Base-by-base conservation (phyloP, 53 echinoderm and acorn worm genomes). In the Zoroaster sp. region DNA sequence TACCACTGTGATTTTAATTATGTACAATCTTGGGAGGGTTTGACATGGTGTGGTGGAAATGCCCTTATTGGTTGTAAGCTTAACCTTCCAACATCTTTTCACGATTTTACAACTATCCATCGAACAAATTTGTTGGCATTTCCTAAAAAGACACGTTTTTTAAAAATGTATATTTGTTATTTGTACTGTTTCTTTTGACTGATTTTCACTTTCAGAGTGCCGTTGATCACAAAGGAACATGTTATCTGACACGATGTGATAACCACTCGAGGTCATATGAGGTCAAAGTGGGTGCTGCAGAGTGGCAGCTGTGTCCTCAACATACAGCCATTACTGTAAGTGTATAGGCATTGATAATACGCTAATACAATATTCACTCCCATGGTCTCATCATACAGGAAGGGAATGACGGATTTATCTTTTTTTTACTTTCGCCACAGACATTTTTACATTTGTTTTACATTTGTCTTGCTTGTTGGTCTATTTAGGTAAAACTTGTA, bases 211-310 rank as follows among this genome's bases (percentile, higher is more conserved):
- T 40, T 13, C 13, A 30, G 39, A 40, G 32, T 18, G 72, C 53
- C 20, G 77, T 71, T 40, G 68, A 78, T n/a, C 70, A 55, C 3
- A 49, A 53, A 78, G 94, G 94, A n/a, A 80, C 76, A 4, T 96
- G 96, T 66, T 96, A 94, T 69, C 69, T 80, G 25, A 95, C 91
- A 14, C 87, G 91, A 81, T 96, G 96, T 74, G 66, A 80, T 55
- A 78, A 90, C 45, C 67, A 83, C 3, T 87, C 85, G 0, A 72
- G 68, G 12, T 67, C 90, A 2, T 94, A 91, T 83, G 89, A 96
- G 75, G 88, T 96, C 31, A 91, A 87, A 68, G 91, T 96, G 5
- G 87, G 72, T 15, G 55, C 83, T 41, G 78, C 91, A 25, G 80
- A 93, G 32, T 96, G 96, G 96, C 40, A 79, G 36, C 36, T 75